Conservation (phyloP, 2,888 invertebrate genomes). For the Azorinus chamasolen region DNA sequence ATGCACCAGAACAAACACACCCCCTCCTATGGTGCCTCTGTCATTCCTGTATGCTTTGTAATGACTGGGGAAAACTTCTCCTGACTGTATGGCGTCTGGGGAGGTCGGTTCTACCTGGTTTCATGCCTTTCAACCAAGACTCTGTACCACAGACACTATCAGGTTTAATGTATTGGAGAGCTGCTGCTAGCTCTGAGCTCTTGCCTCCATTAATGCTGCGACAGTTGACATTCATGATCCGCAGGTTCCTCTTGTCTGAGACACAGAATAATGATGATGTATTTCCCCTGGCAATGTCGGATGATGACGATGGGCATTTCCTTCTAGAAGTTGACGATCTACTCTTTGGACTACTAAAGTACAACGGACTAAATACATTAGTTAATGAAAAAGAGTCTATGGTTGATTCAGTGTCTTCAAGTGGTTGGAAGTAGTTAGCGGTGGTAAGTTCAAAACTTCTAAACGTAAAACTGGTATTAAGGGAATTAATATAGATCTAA, state of each 20-base stretch:
- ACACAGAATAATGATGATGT: not conserved
- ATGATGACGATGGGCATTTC: not conserved
- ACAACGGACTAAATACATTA: constrained; percentile 19
- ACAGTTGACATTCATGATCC: constrained; percentile 46
- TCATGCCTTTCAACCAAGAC: constrained; percentile 57
- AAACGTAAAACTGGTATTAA: constrained; percentile 37
- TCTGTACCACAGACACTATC: too few species aligned
- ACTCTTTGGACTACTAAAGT: constrained; percentile 18
- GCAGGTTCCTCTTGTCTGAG: constrained; percentile 39
- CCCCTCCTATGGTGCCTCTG: constrained; percentile 32
- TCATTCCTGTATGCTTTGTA: constrained; percentile 39
- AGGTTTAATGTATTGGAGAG: constrained; percentile 49
- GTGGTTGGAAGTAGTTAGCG: constrained; percentile 15
- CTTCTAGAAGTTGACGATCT: not conserved
- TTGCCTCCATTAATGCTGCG: constrained; percentile 29
- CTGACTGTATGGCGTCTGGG: constrained; percentile 15
- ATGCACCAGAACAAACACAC: constrained; percentile 44
- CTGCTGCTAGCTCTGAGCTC: constrained; percentile 27
- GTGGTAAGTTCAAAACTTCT: constrained; percentile 19
- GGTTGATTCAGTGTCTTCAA: constrained; percentile 14
- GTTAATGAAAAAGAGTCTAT: constrained; percentile 18
- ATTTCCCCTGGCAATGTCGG: not conserved
- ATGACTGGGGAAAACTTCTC: constrained; percentile 38
- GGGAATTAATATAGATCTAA: too few species aligned
- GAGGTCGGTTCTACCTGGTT: constrained; percentile 36